Base-by-base conservation (phyloP, 2,797 vertebrate genomes). In the Melanotaenia pygmaea region DNA sequence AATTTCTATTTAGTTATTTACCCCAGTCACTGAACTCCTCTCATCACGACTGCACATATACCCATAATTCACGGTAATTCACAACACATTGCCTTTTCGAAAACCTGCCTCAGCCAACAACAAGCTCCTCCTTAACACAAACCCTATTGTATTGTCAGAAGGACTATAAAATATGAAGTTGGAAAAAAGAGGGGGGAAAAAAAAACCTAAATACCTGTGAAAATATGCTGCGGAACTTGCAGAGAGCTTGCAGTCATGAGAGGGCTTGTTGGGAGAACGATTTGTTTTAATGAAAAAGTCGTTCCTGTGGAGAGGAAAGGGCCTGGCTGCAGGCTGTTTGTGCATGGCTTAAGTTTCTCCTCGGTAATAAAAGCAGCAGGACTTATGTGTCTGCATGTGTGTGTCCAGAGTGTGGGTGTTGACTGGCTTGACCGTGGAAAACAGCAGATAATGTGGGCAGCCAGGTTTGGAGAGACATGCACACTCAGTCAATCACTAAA, bases 201-300 rank as follows among this genome's bases (percentile, higher is more conserved):
- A 28, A 3, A 61, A 3, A 58, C 60, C 78, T 72, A 78, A 85
- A 79, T 87, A 66, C 74, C 80, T 56, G 72, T 82, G 80, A 74
- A 88, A 80, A 82, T 84, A 80, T 84, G 77, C 71, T 65, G 72
- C 16, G 4, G 64, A 77, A 75, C 80, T 89, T 80, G 86, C 91
- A 86, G 79, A 75, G 82, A 72, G 74, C 63, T 76, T 32, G 68
- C 37, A 79, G 76, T 80, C 83, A 64, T 80, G 82, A 80, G 88
- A 81, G 70, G 81, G 81, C 85, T 85, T 85, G 89, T 86, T 76
- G 73, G 40, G 87, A 88, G 86, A 89, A 83, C 59, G 38, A 86
- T 90, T 92, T 79, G 64, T 87, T 90, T 91, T 88, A 91, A 92
- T 91, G 88, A 94, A 94, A 93, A 90, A 91, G 88, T 90, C 54